phyloP scores from a whole-genome alignment of 2,888 invertebrate genomes.

The Drosophila putrida region DNA sequence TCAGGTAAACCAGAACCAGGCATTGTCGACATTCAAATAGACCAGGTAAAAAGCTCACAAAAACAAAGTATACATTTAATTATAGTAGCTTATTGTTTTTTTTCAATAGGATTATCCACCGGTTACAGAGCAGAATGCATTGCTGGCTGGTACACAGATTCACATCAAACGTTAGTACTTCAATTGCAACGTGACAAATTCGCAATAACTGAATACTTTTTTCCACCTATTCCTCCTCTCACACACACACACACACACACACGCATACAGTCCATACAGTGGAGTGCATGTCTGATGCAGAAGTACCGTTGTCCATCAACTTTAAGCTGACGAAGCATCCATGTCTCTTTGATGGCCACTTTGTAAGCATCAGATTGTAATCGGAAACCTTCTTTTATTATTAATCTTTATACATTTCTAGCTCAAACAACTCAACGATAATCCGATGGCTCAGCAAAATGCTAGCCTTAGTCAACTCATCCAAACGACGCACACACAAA shows the following conservation, averaged over 20 bases:
- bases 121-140: slow-evolving; percentile 86
- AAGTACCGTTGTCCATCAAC: slow-evolving; percentile 85
- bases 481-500: slow-evolving; percentile 32
- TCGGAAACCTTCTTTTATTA: too few species aligned
- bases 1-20: slow-evolving; percentile 65
- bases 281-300: slow-evolving; percentile 85
- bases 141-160: slow-evolving; percentile 90
- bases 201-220: slow-evolving; percentile 37
- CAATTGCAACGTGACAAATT: slow-evolving; percentile 46
- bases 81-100: neutral
- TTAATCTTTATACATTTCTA: slow-evolving; percentile 18
- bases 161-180: slow-evolving; percentile 88
- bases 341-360: slow-evolving; percentile 86
- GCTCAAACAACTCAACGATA: slow-evolving; percentile 52
- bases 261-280: slow-evolving; percentile 19
- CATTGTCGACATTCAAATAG: slow-evolving; percentile 52
- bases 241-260: neutral
- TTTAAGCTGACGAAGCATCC: slow-evolving; percentile 87
- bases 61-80: slow-evolving; percentile 7
- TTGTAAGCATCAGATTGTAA: slow-evolving; percentile 55
- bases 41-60: slow-evolving; percentile 52
- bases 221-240: neutral
- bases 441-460: slow-evolving; percentile 43
- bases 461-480: slow-evolving; percentile 55
- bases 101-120: slow-evolving; percentile 66